Percentiles rank a stretch among this genome's conserved stretches.
These are phyloP conservation scores for Hippoglossus stenolepis DNA, from an alignment of 2,113 vertebrate genomes.

Conservation along the genomic window DNA sequence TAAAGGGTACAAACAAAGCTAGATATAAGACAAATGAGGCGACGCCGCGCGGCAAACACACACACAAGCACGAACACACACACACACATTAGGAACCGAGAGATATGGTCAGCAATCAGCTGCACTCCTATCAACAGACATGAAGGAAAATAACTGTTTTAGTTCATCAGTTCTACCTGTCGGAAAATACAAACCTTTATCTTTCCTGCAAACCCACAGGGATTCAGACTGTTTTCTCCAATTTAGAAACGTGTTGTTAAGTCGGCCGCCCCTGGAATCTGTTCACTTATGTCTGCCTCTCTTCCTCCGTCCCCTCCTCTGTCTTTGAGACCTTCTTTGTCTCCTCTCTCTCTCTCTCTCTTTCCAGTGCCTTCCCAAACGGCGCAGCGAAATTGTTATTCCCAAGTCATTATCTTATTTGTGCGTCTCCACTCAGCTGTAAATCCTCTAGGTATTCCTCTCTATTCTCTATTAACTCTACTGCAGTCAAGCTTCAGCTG, in stretches of 20 bases:
- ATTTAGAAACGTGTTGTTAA: conserved; percentile 68
- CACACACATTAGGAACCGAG: conserved; percentile 33
- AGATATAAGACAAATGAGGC: conserved; percentile 43
- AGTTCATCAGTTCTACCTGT: conserved; percentile 49
- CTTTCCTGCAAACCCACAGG: conserved; percentile 49
- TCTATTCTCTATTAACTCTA: conserved; percentile 76
- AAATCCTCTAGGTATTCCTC: conserved; percentile 81
- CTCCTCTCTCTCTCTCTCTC: conserved; percentile 50
- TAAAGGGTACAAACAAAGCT: conserved; percentile 55
- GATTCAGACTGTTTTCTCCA: conserved; percentile 60
- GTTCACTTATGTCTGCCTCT: conserved; percentile 51
- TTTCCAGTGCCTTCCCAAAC: conserved; percentile 55
- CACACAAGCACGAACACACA: background rate
- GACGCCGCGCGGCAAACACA: background rate
- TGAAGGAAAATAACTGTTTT: conserved; percentile 55
- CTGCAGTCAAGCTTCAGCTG: conserved; percentile 76
- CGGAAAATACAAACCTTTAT: conserved; percentile 63
- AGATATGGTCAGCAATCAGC: conserved; percentile 54
- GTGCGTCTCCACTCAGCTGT: conserved; percentile 80
- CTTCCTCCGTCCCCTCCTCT: conserved; percentile 38
- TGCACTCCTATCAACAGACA: conserved; percentile 31
- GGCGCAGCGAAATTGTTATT: conserved; percentile 77
- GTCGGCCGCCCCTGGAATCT: conserved; percentile 46
- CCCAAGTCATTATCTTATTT: conserved; percentile 84
- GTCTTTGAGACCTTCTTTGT: conserved; percentile 57